phyloP scores from a whole-genome alignment of 2,113 vertebrate genomes.

The Silurus meridionalis region DNA sequence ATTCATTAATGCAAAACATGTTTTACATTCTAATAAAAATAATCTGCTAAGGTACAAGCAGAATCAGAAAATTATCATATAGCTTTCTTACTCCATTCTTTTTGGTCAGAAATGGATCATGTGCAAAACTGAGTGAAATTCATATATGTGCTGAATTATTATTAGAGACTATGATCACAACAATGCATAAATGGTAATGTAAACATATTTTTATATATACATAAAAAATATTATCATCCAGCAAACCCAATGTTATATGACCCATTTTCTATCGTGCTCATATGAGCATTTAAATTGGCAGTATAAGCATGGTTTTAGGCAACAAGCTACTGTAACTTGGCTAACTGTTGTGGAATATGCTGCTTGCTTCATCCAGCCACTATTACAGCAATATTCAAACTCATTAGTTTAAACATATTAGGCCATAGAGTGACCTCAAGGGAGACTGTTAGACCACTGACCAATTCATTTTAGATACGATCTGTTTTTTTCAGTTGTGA shows the following conservation, averaged over 20 bases:
- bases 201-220: not conserved
- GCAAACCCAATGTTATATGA: not conserved
- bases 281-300: not conserved
- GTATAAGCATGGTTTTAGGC: slow-evolving; percentile 4
- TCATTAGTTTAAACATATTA: slow-evolving; percentile 14
- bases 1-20: too few relatives aligned
- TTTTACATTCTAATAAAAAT: too few relatives aligned
- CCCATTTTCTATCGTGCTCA: slow-evolving; percentile 13
- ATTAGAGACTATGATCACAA: not conserved
- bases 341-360: slow-evolving; percentile 36
- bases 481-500: slow-evolving; percentile 20
- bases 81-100: not conserved
- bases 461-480: slow-evolving; percentile 3
- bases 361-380: slow-evolving; percentile 22
- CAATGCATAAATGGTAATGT: not conserved
- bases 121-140: not conserved
- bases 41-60: not conserved
- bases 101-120: not conserved
- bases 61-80: not conserved
- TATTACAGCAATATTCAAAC: slow-evolving; percentile 31
- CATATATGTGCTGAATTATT: not conserved
- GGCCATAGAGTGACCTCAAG: slow-evolving; percentile 4
- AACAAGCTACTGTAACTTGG: slow-evolving; percentile 32
- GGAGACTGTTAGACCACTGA: slow-evolving; percentile 5
- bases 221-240: not conserved